phyloP scores from a whole-genome alignment of 2,113 vertebrate genomes.

The Eudyptes chrysolophus region DNA sequence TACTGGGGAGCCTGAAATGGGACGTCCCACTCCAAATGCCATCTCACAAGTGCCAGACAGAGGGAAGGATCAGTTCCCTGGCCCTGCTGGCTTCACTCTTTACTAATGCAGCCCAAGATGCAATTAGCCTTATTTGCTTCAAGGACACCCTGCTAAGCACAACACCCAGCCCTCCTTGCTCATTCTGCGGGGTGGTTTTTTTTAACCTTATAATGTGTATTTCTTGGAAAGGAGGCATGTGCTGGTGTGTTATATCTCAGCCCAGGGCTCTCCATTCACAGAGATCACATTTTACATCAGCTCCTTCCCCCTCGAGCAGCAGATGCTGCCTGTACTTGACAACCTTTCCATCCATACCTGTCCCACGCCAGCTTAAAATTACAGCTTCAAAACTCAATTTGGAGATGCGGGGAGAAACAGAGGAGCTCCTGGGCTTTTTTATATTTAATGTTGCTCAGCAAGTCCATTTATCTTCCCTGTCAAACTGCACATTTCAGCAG shows the following conservation, averaged over 20 bases:
- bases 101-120: background rate
- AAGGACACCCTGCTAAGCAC: background rate
- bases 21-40: background rate
- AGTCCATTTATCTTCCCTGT: constrained; percentile 19
- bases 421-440: background rate
- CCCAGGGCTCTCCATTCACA: background rate
- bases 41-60: background rate
- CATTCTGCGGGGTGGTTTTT: background rate
- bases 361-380: background rate
- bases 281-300: background rate
- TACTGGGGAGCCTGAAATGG: background rate
- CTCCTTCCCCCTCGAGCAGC: background rate
- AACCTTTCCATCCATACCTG: background rate
- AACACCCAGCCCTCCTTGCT: background rate
- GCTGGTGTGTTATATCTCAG: background rate
- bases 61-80: background rate
- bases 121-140: background rate
- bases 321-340: background rate
- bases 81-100: background rate
- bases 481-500: background rate
- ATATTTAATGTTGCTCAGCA: background rate
- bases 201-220: background rate
- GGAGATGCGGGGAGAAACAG: background rate
- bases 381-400: background rate
- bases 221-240: background rate